phyloP scores from a whole-genome alignment of 2,797 vertebrate species.

The Hoplostethus mediterraneus region DNA sequence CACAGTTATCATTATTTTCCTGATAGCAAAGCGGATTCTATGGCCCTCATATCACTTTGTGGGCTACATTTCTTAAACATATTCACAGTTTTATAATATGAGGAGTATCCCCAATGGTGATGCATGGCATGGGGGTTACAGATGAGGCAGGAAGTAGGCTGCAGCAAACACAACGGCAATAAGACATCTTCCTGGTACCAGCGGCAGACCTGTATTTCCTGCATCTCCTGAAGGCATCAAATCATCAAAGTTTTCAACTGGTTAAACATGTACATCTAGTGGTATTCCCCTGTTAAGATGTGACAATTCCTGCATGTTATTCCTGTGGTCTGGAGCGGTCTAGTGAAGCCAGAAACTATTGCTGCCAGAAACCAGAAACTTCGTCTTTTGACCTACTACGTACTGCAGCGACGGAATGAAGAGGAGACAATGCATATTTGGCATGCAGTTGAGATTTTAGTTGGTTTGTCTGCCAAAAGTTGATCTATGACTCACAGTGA shows the following conservation, averaged over 20 bases:
- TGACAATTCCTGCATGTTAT: no score
- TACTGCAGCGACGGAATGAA: no score
- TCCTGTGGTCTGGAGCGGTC: no score
- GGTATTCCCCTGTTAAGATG: neutral
- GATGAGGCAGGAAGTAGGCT: conserved; percentile 47
- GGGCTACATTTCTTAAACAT: conserved; percentile 24
- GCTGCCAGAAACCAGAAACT: no score
- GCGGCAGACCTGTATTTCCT: conserved; percentile 38
- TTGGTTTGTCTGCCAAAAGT: no score
- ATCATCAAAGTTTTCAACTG: neutral
- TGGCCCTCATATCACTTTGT: neutral
- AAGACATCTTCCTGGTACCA: conserved; percentile 46
- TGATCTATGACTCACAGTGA: no score
- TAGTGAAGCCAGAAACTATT: no score
- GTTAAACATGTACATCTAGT: neutral
- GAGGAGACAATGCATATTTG: no score
- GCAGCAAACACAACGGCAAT: conserved; percentile 48
- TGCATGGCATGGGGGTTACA: conserved; percentile 7
- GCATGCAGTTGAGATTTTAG: no score
- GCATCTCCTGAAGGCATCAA: conserved; percentile 35
- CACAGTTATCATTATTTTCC: conserved; percentile 14
- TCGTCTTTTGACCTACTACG: no score
- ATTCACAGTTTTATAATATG: conserved; percentile 37
- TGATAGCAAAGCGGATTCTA: neutral
- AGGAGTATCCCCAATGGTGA: neutral